Evolutionary conservation across 2,888 invertebrate species (phyloP), one percentile per base, ranked within the genome.

Genomic region (Pherbina coryleti): DNA sequence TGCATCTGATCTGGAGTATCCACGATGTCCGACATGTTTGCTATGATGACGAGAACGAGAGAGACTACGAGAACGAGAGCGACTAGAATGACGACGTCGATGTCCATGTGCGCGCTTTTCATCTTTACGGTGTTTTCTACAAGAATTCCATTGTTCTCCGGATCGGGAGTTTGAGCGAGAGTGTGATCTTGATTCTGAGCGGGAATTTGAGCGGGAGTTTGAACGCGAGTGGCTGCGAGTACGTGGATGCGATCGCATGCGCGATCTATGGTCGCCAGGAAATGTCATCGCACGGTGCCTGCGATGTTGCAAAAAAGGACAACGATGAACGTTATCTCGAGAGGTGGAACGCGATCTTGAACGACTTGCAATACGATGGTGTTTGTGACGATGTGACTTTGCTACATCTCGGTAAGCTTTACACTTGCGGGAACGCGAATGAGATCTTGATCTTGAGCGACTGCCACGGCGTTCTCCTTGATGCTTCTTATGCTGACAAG

Each of bases 1-100:
- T 4, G 64, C 5, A 1, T 31, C 28, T n/a, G 64, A 64, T 9
- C 51, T 14, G 44, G 69, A 49, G 22, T 44, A 51, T 44, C 19
- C 7, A 22, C 49, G 51, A 69, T 78, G 78, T 64, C 62, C 51
- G 9, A 22, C 19, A 34, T 31, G 22, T 28, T 64, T 34, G 60
- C 44, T 44, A 66, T 17, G 57, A 22, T 64, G 60, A 64, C 22
- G 79, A 17, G 28, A 60, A 5, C 69, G 60, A 22, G 62, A 73
- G 25, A 73, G 60, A 49, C 57, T 72, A 37, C 75, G 74, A 5
- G 76, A 79, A 25, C 55, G 74, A 9, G 77, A 77, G 14, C 79
- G 67, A 37, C 66, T 57, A 11, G 28, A 49, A 14, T 60, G 74
- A 17, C 74, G 73, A 11, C 67, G 75, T 22, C 72, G 69, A 64